Evolutionary conservation across 2,797 vertebrate species (phyloP).

Genomic region (Leptodactylus fallax): DNA sequence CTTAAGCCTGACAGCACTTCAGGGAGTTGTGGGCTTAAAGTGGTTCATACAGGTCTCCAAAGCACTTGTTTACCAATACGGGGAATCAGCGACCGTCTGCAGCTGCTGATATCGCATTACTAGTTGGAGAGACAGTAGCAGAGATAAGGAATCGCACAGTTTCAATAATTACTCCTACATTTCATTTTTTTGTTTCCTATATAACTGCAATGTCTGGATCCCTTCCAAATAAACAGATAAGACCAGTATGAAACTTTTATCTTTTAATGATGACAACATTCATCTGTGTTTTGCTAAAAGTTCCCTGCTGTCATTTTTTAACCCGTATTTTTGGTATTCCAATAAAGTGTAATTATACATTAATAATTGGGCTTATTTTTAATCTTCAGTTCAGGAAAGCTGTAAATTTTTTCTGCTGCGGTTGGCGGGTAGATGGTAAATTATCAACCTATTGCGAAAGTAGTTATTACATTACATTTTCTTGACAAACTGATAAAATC

Average conservation of each 20-base stretch:
- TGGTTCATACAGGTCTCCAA: conserved; percentile 86
- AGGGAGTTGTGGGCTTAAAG: conserved; percentile 86
- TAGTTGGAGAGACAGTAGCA: conserved; percentile 85
- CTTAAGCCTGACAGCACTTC: conserved; percentile 88
- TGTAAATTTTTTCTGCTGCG: conserved; percentile 73
- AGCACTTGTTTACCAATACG: conserved; percentile 89
- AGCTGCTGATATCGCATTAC: conserved; percentile 87
- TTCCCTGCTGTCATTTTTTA: conserved; percentile 80
- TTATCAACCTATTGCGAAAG: background rate
- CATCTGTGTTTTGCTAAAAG: conserved; percentile 81
- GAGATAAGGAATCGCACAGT: conserved; percentile 86
- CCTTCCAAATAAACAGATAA: conserved; percentile 86
- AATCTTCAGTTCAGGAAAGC: conserved; percentile 82
- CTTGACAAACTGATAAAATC: conserved; percentile 13
- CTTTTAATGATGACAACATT: conserved; percentile 83
- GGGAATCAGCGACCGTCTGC: conserved; percentile 81
- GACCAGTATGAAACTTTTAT: conserved; percentile 87
- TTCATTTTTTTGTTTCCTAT: conserved; percentile 79
- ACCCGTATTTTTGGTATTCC: conserved; percentile 78
- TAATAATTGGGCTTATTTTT: conserved; percentile 80
- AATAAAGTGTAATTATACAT: conserved; percentile 85
- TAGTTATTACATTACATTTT: conserved; percentile 11
- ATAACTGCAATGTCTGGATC: conserved; percentile 81
- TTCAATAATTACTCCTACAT: conserved; percentile 87
- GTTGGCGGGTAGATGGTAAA: conserved; percentile 63